phyloP scores from a whole-genome alignment of 2,113 vertebrate species.

The Maccullochella peelii region DNA sequence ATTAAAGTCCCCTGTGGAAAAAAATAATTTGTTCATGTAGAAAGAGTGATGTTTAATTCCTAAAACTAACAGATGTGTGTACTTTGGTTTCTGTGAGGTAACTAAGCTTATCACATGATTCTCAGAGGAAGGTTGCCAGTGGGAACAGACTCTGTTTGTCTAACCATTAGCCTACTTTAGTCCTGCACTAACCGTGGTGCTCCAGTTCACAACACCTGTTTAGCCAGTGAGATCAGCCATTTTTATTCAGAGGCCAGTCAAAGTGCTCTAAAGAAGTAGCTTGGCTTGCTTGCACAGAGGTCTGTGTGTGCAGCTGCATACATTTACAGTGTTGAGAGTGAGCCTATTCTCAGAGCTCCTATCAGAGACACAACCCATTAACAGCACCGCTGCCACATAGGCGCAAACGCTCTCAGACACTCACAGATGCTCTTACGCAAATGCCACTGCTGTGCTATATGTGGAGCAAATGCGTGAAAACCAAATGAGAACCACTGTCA shows the following conservation, averaged over 20 bases:
- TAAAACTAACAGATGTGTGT: not conserved
- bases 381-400: conserved; percentile 6
- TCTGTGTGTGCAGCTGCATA: conserved; percentile 14
- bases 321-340: conserved; percentile 10
- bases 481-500: conserved; percentile 29
- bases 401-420: conserved; percentile 9
- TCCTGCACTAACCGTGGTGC: not conserved
- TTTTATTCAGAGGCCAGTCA: conserved; percentile 23
- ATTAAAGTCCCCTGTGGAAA: not conserved
- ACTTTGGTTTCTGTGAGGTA: not conserved
- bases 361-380: conserved; percentile 39
- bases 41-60: not conserved
- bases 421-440: conserved; percentile 51
- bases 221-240: conserved; percentile 16
- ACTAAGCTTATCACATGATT: conserved; percentile 34
- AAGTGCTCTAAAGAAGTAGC: conserved; percentile 12
- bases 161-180: conserved; percentile 41
- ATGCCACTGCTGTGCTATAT: conserved; percentile 66
- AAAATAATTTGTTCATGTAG: not conserved
- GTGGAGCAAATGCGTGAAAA: conserved; percentile 62
- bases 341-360: conserved; percentile 28
- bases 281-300: not conserved
- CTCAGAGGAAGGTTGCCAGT: not conserved
- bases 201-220: conserved; percentile 25
- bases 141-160: conserved; percentile 32